Evolutionary conservation across 2,113 vertebrate genomes (phyloP).

Genomic region (Ceratotherium simum): DNA sequence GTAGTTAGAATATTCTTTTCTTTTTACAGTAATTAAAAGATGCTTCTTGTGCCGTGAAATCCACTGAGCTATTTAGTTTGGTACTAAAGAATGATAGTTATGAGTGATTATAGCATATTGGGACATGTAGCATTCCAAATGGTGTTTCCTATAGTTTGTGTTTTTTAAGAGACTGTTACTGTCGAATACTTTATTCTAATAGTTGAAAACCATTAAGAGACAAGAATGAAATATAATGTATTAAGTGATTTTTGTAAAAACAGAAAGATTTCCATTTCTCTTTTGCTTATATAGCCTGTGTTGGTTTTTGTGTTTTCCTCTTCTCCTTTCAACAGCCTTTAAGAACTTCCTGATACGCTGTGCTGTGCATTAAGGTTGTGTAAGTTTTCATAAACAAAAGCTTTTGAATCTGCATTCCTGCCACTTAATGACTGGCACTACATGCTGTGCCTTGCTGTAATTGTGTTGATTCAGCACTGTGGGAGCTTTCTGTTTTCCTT

Average conservation of each 20-base stretch:
- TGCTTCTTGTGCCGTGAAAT: background rate
- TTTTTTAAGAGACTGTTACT: conserved; percentile 28
- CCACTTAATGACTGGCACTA: conserved; percentile 76
- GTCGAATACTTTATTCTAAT: background rate
- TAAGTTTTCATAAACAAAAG: conserved; percentile 72
- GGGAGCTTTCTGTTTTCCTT: conserved; percentile 78
- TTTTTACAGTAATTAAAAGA: conserved; percentile 16
- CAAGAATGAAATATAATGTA: conserved; percentile 41
- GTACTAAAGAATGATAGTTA: background rate
- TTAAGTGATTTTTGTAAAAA: conserved; percentile 54
- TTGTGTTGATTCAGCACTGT: conserved; percentile 76
- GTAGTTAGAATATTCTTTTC: conserved; percentile 3
- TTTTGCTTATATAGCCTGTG: conserved; percentile 22
- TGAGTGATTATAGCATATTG: background rate
- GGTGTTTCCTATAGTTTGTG: background rate
- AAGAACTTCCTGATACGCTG: conserved; percentile 37
- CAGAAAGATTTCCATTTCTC: conserved; percentile 34
- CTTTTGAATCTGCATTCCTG: conserved; percentile 78
- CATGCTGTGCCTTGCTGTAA: conserved; percentile 72
- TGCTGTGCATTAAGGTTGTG: conserved; percentile 33
- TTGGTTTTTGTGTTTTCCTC: conserved; percentile 56
- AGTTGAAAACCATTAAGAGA: conserved; percentile 55
- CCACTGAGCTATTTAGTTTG: conserved; percentile 42
- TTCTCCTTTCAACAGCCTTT: conserved; percentile 62
- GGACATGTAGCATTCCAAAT: background rate